Evolutionary conservation across 2,797 vertebrate genomes (phyloP).

Genomic region (Setipinna tenuifilis): DNA sequence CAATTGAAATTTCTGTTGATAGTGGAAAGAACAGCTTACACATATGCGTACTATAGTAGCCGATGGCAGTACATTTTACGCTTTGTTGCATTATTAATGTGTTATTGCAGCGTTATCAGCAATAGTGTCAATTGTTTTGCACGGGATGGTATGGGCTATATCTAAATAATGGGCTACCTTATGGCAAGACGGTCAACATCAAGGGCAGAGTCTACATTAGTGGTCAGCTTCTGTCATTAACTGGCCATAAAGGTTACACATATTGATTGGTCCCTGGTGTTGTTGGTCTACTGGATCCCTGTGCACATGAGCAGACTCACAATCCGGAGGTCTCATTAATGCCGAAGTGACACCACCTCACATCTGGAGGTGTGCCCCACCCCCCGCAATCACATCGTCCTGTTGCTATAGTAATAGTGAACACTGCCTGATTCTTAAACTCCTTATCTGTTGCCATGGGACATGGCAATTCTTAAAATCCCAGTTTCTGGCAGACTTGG

Average conservation of each 20-base stretch:
- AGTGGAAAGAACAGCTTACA: constrained; percentile 16
- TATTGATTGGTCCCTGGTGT: constrained; percentile 16
- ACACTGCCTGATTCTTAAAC: constrained; percentile 63
- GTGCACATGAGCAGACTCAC: not conserved
- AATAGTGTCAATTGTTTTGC: not conserved
- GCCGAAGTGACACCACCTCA: constrained; percentile 48
- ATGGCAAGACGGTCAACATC: constrained; percentile 56
- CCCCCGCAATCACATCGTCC: constrained; percentile 68
- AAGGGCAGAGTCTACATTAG: constrained; percentile 55
- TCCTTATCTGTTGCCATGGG: constrained; percentile 59
- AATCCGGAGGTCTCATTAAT: constrained; percentile 53
- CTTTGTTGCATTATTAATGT: constrained; percentile 10
- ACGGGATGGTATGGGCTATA: not conserved
- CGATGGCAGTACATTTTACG: constrained; percentile 16
- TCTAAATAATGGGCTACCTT: constrained; percentile 14
- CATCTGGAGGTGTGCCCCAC: constrained; percentile 50
- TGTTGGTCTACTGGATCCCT: not conserved
- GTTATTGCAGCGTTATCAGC: constrained; percentile 7
- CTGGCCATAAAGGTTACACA: constrained; percentile 68
- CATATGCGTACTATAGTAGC: constrained; percentile 14
- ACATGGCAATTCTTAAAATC: constrained; percentile 40
- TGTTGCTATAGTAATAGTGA: constrained; percentile 81
- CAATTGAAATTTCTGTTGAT: constrained; percentile 41
- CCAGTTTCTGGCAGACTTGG: not conserved
- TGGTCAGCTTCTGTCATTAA: constrained; percentile 49